Percentiles rank a stretch among this genome's conserved stretches.
Evolutionary conservation across 2,888 invertebrate species (phyloP).

Genomic region (Yponomeuta malinellus): DNA sequence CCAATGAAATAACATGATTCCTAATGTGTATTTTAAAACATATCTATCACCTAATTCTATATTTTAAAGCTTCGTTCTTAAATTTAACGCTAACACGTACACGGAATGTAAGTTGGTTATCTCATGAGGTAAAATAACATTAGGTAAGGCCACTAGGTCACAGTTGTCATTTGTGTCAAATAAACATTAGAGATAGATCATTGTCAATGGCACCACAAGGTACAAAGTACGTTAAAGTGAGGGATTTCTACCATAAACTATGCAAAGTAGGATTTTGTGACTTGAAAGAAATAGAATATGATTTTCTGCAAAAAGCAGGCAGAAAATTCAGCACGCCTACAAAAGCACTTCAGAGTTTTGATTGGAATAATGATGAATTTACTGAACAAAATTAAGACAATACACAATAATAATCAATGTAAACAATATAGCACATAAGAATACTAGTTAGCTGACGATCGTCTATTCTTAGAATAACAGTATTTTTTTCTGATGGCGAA

Average conservation of each 20-base stretch:
- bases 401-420: not conserved
- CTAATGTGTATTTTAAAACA: slow-evolving; percentile 21
- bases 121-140: slow-evolving; percentile 9
- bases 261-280: not conserved
- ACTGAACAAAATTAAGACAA: too few relatives aligned
- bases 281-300: not conserved
- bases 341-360: not conserved
- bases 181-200: slow-evolving; percentile 1
- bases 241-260: not conserved
- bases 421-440: not conserved
- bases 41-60: slow-evolving; percentile 21
- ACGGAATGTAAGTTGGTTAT: slow-evolving; percentile 7
- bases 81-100: not conserved
- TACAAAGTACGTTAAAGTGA: not conserved
- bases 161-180: not conserved
- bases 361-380: not conserved
- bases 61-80: slow-evolving; percentile 19
- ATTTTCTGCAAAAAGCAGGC: not conserved
- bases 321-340: not conserved
- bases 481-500: not conserved
- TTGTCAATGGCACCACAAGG: not conserved
- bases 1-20: slow-evolving; percentile 18
- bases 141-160: not conserved
- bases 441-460: not conserved
- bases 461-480: not conserved